These are phyloP conservation scores for Elanoides forficatus DNA, from an alignment of 2,113 vertebrate species.

Conservation along the genomic window DNA sequence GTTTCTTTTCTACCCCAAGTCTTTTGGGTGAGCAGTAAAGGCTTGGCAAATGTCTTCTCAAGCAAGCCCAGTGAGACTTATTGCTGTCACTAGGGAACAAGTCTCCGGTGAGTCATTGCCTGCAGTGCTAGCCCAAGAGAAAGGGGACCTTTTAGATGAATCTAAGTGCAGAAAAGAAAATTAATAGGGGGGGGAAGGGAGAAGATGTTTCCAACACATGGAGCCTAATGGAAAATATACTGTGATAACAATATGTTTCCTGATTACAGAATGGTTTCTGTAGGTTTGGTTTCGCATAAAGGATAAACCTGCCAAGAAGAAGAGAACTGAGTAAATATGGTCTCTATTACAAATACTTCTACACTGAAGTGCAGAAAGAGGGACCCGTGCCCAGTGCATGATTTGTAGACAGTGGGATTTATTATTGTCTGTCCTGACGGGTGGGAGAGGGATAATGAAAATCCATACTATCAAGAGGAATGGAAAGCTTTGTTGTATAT, in stretches of 20 bases:
- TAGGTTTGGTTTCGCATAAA: constrained; percentile 17
- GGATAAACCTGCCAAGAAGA: constrained; percentile 47
- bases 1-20: background rate
- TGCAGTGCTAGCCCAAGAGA: constrained; percentile 2
- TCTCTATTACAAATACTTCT: constrained; percentile 60
- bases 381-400: background rate
- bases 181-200: background rate
- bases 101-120: constrained; percentile 1
- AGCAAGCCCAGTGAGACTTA: constrained; percentile 11
- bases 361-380: constrained; percentile 42
- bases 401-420: constrained; percentile 29
- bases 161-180: constrained; percentile 20
- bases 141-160: constrained; percentile 18
- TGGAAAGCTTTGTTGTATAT: background rate
- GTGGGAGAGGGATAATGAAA: constrained; percentile 32
- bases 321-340: constrained; percentile 57
- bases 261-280: constrained; percentile 26
- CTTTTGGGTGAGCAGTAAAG: background rate
- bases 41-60: constrained; percentile 5
- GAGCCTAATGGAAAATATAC: constrained; percentile 22
- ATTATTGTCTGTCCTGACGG: constrained; percentile 49
- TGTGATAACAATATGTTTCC: constrained; percentile 32
- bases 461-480: constrained; percentile 24
- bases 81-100: constrained; percentile 9
- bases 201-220: background rate